phyloP scores from a whole-genome alignment of 2,113 vertebrate species.

The Cinclus cinclus region DNA sequence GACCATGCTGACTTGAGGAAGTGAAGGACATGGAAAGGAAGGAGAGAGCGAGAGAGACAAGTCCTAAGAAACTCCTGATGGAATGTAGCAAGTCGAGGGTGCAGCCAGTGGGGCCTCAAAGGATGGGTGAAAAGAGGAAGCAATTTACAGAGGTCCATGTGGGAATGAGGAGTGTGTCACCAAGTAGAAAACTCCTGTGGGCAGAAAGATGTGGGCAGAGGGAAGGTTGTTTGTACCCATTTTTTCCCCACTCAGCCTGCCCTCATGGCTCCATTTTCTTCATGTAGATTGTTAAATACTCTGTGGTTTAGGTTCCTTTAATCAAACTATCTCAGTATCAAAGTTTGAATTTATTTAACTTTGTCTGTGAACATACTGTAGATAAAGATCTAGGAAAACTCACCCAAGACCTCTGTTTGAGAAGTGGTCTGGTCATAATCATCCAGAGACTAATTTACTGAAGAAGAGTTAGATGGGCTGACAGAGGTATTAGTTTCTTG shows the following conservation, averaged over 20 bases:
- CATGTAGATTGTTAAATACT: not conserved
- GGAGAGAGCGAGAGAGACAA: not conserved
- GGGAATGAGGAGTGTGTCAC: not conserved
- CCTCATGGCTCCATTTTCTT: not conserved
- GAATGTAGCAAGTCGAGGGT: not conserved
- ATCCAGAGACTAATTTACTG: not conserved
- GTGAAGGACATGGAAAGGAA: not conserved
- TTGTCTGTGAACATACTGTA: not conserved
- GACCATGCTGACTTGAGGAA: not conserved
- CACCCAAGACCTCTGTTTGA: not conserved
- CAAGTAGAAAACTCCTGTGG: not conserved
- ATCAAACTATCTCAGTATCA: not conserved
- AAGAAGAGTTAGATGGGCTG: not conserved
- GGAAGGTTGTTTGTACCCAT: accelerated
- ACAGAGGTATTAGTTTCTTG: not conserved
- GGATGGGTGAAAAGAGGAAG: not conserved
- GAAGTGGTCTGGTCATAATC: not conserved
- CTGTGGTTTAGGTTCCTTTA: not conserved
- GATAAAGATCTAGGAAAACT: not conserved
- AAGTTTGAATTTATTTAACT: not conserved
- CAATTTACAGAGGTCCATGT: accelerated
- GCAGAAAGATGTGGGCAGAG: not conserved
- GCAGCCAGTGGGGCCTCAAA: not conserved
- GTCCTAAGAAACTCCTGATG: not conserved
- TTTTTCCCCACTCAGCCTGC: not conserved